Evolutionary conservation across 2,797 vertebrate genomes (phyloP).

Genomic region (Urosaurus nigricauda): DNA sequence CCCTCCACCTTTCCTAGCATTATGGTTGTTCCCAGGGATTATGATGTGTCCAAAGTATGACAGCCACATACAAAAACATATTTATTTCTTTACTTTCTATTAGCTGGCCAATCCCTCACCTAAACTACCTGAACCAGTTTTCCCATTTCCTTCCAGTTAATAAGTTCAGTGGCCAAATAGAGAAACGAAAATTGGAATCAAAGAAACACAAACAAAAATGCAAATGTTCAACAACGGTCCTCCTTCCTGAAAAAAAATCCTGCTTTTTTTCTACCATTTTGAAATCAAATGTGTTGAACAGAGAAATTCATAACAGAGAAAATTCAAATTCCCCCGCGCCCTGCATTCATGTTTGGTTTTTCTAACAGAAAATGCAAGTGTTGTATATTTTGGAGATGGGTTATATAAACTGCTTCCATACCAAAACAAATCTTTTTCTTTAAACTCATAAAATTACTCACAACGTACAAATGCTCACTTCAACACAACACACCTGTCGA

Average conservation of each 20-base stretch:
- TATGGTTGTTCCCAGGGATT: no score
- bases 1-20: no score
- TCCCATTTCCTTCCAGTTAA: neutral
- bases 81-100: neutral
- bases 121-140: neutral
- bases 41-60: no score
- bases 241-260: no score
- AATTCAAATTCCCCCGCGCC: neutral
- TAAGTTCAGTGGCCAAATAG: neutral
- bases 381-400: neutral
- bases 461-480: neutral
- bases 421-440: neutral
- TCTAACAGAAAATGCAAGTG: neutral
- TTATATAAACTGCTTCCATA: neutral
- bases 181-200: neutral
- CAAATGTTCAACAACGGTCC: neutral
- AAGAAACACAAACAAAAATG: neutral
- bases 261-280: neutral
- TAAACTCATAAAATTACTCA: neutral
- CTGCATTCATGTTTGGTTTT: no score
- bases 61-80: no score
- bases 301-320: neutral
- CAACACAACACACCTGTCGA: neutral
- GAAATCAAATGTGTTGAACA: neutral
- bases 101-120: neutral